A percentile compares a stretch with the other conserved stretches of the same genome.
Conservation (phyloP, 2,113 vertebrate species). For the Coturnix japonica region DNA sequence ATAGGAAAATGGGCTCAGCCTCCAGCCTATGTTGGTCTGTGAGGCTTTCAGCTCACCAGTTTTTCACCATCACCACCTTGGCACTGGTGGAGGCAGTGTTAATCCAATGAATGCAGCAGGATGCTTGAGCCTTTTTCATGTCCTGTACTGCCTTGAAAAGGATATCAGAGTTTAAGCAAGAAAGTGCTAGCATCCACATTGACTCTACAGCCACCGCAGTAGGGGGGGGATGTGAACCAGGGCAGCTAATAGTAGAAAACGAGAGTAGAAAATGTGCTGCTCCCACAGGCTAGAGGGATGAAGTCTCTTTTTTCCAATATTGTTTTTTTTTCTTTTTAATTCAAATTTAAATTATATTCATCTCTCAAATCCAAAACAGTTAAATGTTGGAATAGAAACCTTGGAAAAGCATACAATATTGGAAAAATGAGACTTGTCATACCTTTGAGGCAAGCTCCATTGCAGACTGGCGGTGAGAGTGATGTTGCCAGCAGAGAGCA, state of each 20-base stretch:
- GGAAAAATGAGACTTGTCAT: background rate
- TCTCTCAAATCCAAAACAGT: background rate
- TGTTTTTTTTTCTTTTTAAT: background rate
- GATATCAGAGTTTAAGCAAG: background rate
- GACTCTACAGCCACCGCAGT: background rate
- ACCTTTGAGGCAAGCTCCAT: background rate
- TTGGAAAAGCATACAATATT: background rate
- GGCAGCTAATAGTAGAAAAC: background rate
- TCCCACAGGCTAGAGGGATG: background rate
- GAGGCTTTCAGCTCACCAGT: background rate
- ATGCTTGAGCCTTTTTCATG: background rate
- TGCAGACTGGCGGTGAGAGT: rapidly evolving
- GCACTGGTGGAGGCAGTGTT: background rate
- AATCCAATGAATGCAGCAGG: background rate
- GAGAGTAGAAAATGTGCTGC: background rate
- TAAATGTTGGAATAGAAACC: background rate
- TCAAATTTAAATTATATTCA: background rate
- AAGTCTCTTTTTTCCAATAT: background rate
- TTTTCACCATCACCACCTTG: background rate
- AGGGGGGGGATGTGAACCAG: background rate
- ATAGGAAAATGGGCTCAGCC: background rate
- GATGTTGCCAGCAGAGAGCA: background rate
- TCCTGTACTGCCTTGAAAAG: background rate
- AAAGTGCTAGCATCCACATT: background rate
- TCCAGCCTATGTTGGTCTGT: background rate